phyloP scores from a whole-genome alignment of 1,140 invertebrate genomes.

The Sycobia sp. region DNA sequence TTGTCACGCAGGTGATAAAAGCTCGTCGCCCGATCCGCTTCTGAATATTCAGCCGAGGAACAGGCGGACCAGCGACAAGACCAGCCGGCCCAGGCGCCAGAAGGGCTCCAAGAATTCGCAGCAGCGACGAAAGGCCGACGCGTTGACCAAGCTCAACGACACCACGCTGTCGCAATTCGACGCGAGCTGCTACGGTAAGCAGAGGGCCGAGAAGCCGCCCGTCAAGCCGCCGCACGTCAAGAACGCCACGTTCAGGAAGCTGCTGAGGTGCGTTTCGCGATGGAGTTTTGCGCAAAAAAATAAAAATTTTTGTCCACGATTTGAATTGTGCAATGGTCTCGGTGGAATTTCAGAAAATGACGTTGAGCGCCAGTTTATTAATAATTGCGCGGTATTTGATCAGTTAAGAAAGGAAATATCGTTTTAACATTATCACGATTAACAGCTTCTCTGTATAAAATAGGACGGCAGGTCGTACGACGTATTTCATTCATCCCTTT shows the following conservation, averaged over 20 bases:
- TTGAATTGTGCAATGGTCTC: no score
- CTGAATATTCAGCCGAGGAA: constrained; percentile 43
- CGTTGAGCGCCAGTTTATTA: no score
- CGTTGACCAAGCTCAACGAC: constrained; percentile 39
- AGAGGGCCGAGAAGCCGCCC: constrained; percentile 29
- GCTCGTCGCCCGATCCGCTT: constrained; percentile 38
- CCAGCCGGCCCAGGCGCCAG: background rate
- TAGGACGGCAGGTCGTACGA: no score
- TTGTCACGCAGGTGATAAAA: constrained; percentile 25
- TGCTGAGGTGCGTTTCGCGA: constrained; percentile 52
- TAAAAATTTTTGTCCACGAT: no score
- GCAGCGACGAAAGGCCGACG: background rate
- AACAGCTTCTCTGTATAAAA: no score
- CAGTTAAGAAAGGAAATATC: no score
- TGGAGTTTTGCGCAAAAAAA: no score
- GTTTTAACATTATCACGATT: no score
- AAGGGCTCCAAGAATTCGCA: constrained; percentile 14
- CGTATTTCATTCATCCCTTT: no score
- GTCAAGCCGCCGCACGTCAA: constrained; percentile 49
- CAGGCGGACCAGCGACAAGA: background rate
- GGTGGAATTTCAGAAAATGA: no score
- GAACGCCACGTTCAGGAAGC: constrained; percentile 46
- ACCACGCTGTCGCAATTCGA: constrained; percentile 49
- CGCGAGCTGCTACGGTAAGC: constrained; percentile 50
- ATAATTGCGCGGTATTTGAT: no score